Evolutionary conservation across 2,888 invertebrate species (phyloP).

Genomic region (Gymnoscelis rufifasciata): DNA sequence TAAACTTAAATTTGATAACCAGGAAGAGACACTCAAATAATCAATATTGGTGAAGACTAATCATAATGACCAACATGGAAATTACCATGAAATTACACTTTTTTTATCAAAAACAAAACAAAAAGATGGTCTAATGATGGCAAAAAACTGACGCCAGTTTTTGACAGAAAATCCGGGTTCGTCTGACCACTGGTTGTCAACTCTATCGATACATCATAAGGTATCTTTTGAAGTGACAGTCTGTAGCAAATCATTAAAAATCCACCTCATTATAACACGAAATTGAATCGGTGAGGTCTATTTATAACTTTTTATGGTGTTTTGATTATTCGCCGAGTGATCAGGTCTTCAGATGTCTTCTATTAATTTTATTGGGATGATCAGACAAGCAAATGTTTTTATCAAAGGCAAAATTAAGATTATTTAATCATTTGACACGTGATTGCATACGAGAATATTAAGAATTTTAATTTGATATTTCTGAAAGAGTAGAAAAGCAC

Average conservation of each 20-base stretch:
- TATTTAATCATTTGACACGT: too few species aligned
- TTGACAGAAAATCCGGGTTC: slow-evolving; percentile 32
- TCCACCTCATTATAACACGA: slow-evolving; percentile 11
- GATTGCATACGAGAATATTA: too few species aligned
- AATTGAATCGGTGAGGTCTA: slow-evolving; percentile 18
- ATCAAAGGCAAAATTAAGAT: too few species aligned
- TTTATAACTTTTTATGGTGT: slow-evolving; percentile 10
- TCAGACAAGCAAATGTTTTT: too few species aligned
- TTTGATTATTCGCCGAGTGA: slow-evolving; percentile 1
- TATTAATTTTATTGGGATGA: neutral
- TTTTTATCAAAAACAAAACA: slow-evolving; percentile 33
- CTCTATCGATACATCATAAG: slow-evolving; percentile 20
- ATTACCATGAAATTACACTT: slow-evolving; percentile 28
- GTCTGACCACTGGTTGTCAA: slow-evolving; percentile 24
- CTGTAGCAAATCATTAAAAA: slow-evolving; percentile 16
- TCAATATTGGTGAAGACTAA: slow-evolving; percentile 21
- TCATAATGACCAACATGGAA: slow-evolving; percentile 22
- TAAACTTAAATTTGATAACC: neutral
- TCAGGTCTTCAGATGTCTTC: neutral
- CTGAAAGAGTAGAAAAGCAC: too few species aligned
- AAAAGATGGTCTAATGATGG: slow-evolving; percentile 36
- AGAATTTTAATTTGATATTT: too few species aligned
- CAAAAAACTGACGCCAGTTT: slow-evolving; percentile 33
- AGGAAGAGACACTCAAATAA: slow-evolving; percentile 13
- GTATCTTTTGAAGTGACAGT: slow-evolving; percentile 15